Evolutionary conservation across 2,797 vertebrate genomes (phyloP).

Genomic region (Chaunax sp.): DNA sequence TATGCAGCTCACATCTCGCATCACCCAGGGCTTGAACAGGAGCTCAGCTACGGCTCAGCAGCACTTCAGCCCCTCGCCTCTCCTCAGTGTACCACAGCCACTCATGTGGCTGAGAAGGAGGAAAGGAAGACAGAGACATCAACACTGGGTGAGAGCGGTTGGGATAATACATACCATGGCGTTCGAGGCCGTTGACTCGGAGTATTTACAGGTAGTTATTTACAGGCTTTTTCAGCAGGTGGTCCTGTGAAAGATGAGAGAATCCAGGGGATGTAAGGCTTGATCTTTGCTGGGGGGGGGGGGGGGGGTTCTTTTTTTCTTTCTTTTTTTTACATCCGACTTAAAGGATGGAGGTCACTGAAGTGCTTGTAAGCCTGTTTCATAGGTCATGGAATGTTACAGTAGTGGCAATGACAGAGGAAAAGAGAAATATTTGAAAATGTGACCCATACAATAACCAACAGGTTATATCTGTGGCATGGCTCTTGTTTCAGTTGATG

Average conservation of each 20-base stretch:
- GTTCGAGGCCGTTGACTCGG: constrained; percentile 69
- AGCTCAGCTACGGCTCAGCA: constrained; percentile 61
- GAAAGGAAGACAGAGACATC: constrained; percentile 59
- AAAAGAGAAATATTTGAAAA: constrained; percentile 62
- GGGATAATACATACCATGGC: constrained; percentile 37
- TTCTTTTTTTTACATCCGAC: constrained; percentile 35
- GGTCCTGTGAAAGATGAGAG: constrained; percentile 54
- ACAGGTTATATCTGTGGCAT: constrained; percentile 45
- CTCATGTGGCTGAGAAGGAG: constrained; percentile 73
- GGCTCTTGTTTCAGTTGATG: constrained; percentile 61
- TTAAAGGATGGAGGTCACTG: constrained; percentile 45
- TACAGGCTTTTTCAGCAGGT: constrained; percentile 50
- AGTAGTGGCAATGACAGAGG: constrained; percentile 51
- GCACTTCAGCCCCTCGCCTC: constrained; percentile 56
- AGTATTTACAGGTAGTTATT: constrained; percentile 76
- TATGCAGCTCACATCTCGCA: constrained; percentile 81
- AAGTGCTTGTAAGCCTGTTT: constrained; percentile 62
- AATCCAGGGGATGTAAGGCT: constrained; percentile 33
- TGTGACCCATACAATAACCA: constrained; percentile 60
- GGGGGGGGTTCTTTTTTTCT: constrained; percentile 59
- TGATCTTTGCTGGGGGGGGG: too few relatives aligned
- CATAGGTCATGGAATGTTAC: constrained; percentile 57
- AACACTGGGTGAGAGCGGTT: constrained; percentile 37
- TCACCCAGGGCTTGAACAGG: constrained; percentile 71
- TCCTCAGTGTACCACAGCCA: constrained; percentile 86